Percentiles rank a stretch among this genome's conserved stretches.
Evolutionary conservation across 2,797 vertebrate species (phyloP).

Genomic region (Lepus townsendii): DNA sequence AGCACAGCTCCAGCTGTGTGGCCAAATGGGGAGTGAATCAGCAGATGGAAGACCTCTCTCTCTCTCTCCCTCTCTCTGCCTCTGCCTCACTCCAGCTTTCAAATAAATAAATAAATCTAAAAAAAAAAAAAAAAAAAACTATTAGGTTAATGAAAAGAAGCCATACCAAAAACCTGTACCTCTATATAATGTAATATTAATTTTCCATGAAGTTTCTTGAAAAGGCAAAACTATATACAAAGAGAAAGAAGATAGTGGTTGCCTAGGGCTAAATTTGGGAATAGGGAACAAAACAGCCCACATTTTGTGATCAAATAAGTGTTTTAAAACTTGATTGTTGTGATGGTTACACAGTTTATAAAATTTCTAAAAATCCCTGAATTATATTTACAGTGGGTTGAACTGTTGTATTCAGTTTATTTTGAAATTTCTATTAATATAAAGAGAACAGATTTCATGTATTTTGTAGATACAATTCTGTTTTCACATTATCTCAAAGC

Average conservation of each 20-base stretch:
- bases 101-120: neutral
- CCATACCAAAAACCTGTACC: neutral
- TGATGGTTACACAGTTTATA: neutral
- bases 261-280: neutral
- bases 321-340: neutral
- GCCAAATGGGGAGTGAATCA: too few relatives aligned
- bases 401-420: neutral
- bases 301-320: neutral
- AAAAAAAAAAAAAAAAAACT: neutral
- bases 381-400: neutral
- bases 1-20: too few relatives aligned
- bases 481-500: constrained; percentile 73
- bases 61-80: too few relatives aligned
- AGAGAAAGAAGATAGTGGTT: neutral
- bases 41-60: too few relatives aligned
- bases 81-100: too few relatives aligned
- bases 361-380: constrained; percentile 3
- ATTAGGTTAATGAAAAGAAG: constrained; percentile 31
- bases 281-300: neutral
- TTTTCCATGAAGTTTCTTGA: neutral
- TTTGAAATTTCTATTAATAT: too few relatives aligned
- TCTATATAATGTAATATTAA: neutral
- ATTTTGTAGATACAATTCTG: neutral
- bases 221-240: neutral
- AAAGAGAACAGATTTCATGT: too few relatives aligned